Percentiles rank a stretch among this genome's conserved stretches.
phyloP scores from a whole-genome alignment of 2,888 invertebrate species.

The Pardosa pseudoannulata region DNA sequence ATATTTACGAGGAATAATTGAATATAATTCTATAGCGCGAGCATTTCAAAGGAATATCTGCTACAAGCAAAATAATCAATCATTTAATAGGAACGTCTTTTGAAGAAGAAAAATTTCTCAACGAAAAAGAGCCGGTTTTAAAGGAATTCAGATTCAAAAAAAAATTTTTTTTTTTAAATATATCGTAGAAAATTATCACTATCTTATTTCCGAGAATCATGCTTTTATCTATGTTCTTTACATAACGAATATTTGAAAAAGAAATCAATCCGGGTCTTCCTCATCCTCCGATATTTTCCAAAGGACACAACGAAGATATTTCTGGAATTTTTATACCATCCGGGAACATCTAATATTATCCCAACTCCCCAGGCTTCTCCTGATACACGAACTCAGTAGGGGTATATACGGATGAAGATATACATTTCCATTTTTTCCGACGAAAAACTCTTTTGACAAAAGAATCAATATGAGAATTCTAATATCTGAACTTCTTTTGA shows the following conservation, averaged over 20 bases:
- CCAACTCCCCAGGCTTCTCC: slow-evolving; percentile 2
- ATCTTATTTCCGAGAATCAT: not conserved
- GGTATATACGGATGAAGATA: slow-evolving; percentile 2
- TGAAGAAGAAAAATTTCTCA: too few relatives aligned
- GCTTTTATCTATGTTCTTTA: not conserved
- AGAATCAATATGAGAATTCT: slow-evolving; percentile 19
- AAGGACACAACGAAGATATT: slow-evolving; percentile 17
- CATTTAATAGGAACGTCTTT: too few relatives aligned
- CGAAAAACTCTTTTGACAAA: slow-evolving; percentile 19
- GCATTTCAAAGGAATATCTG: too few relatives aligned
- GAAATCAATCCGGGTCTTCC: not conserved
- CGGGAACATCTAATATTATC: slow-evolving; percentile 19
- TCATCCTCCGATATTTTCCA: slow-evolving; percentile 1
- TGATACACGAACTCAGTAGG: not conserved
- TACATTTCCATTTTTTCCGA: slow-evolving; percentile 14
- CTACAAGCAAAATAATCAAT: too few relatives aligned
- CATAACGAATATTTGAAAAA: slow-evolving; percentile 1
- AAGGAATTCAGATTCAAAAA: not conserved
- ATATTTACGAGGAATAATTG: too few relatives aligned
- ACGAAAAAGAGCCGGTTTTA: too few relatives aligned
- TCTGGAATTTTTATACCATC: slow-evolving; percentile 10
- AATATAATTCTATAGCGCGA: too few relatives aligned
- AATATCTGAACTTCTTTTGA: slow-evolving; percentile 17
- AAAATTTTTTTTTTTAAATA: too few relatives aligned
- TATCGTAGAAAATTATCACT: slow-evolving; percentile 19